phyloP scores from a whole-genome alignment of 2,797 vertebrate species.

The Podarcis lilfordi region DNA sequence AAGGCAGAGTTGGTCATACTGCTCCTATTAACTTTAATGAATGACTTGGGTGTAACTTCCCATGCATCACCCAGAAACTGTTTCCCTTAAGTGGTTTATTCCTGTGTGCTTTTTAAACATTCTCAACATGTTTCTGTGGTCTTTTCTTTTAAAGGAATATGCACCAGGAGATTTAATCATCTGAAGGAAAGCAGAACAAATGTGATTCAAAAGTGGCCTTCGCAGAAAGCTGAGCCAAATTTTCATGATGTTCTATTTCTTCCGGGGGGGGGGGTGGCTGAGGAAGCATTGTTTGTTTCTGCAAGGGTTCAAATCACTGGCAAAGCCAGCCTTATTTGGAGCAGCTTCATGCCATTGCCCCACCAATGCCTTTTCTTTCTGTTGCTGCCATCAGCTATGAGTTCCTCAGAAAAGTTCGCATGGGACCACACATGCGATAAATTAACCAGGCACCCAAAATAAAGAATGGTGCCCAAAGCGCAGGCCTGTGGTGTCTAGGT shows the following conservation, averaged over 20 bases:
- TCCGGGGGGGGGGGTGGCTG: too few species aligned
- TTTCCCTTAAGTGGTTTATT: constrained; percentile 55
- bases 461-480: neutral
- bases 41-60: constrained; percentile 59
- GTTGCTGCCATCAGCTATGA: neutral
- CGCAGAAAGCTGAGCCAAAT: neutral
- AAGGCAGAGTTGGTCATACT: constrained; percentile 64
- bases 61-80: constrained; percentile 58
- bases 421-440: neutral
- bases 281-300: neutral
- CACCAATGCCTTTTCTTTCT: neutral
- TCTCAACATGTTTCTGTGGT: constrained; percentile 34
- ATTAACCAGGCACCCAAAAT: neutral
- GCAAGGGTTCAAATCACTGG: neutral
- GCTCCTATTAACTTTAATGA: constrained; percentile 66
- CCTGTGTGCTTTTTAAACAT: constrained; percentile 55
- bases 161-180: constrained; percentile 42
- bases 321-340: neutral
- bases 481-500: neutral
- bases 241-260: neutral
- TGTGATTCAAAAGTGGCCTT: neutral
- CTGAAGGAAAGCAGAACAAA: constrained; percentile 57
- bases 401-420: neutral
- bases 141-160: constrained; percentile 43
- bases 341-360: neutral